Conservation (phyloP, 2,113 vertebrate genomes). For the Misgurnus anguillicaudatus region DNA sequence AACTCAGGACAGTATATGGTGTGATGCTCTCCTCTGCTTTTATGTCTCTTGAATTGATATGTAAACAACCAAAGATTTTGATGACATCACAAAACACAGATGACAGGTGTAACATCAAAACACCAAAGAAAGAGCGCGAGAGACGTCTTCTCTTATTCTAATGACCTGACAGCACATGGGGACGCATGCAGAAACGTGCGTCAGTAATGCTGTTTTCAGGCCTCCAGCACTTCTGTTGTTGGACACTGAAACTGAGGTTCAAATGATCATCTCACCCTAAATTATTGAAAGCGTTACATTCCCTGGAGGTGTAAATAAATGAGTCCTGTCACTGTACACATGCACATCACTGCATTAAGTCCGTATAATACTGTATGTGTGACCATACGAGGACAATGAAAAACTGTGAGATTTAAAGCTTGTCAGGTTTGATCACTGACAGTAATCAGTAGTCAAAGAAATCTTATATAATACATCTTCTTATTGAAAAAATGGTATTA, state of each 20-base stretch:
- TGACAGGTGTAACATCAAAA: constrained; percentile 61
- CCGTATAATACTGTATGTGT: constrained; percentile 16
- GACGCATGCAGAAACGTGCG: constrained; percentile 64
- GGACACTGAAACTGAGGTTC: constrained; percentile 60
- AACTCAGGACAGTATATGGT: no score
- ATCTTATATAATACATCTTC: no score
- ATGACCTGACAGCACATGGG: constrained; percentile 57
- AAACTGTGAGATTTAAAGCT: constrained; percentile 43
- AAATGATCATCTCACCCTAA: constrained; percentile 70
- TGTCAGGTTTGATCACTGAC: not conserved
- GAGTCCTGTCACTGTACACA: constrained; percentile 72
- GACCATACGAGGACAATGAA: constrained; percentile 62
- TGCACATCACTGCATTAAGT: constrained; percentile 69
- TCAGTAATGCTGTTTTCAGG: constrained; percentile 60
- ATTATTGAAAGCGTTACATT: constrained; percentile 71
- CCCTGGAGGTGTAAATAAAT: constrained; percentile 76
- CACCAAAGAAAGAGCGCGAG: constrained; percentile 63
- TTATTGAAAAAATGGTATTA: no score
- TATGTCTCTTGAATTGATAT: constrained; percentile 12
- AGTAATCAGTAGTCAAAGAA: no score
- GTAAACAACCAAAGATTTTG: constrained; percentile 62
- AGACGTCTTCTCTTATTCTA: constrained; percentile 59
- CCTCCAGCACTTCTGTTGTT: constrained; percentile 72
- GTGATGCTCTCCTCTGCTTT: no score
- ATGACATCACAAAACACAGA: constrained; percentile 19